These are phyloP conservation scores for Sterrhoptilus dennistouni DNA, from an alignment of 2,113 vertebrate species.

Conservation along the genomic window DNA sequence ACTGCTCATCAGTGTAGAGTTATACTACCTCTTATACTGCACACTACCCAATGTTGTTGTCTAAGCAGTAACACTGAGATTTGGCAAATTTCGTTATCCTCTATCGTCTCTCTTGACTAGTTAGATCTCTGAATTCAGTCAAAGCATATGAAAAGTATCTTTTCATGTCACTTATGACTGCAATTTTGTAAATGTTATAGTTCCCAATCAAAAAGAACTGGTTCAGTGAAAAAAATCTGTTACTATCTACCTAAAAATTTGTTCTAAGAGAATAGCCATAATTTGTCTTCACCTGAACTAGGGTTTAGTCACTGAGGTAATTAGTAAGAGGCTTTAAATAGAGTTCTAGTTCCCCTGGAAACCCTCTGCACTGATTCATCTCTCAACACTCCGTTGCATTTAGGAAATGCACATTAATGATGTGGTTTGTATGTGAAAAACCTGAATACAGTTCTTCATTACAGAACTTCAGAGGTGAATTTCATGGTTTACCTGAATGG, in stretches of 20 bases:
- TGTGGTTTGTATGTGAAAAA: background rate
- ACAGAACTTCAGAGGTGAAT: background rate
- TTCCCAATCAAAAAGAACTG: background rate
- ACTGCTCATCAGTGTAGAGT: background rate
- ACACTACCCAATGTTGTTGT: background rate
- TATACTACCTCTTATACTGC: background rate
- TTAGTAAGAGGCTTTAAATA: background rate
- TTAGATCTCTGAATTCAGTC: background rate
- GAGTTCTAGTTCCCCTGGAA: background rate
- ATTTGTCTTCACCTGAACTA: background rate
- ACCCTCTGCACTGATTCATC: background rate
- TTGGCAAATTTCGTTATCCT: background rate
- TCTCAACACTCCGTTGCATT: background rate
- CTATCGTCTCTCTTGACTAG: background rate
- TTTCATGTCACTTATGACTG: background rate
- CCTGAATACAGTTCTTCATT: background rate
- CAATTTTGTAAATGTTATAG: background rate
- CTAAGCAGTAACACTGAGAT: background rate
- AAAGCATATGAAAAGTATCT: background rate
- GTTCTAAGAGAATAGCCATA: background rate
- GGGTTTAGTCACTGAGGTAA: background rate
- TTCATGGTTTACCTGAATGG: background rate
- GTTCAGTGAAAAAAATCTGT: background rate
- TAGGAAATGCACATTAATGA: background rate
- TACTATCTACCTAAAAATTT: background rate